Base-by-base conservation (phyloP, 2,113 vertebrate genomes). In the Notarius quadriscutis region DNA sequence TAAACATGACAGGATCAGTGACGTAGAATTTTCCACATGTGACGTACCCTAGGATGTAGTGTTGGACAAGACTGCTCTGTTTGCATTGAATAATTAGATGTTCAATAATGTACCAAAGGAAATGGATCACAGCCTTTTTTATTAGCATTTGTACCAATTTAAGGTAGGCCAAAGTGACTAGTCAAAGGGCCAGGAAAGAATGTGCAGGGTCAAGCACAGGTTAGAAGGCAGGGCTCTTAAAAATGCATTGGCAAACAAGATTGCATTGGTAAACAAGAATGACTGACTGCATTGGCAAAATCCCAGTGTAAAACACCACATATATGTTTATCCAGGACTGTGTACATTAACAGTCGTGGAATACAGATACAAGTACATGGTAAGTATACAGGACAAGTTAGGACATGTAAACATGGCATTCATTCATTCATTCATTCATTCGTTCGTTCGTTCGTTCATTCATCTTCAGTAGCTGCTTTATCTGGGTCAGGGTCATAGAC, bases 21-120 rank as follows among this genome's bases (percentile, higher is more conserved):
- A 81, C 48, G 79, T 71, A 78, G 20, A 90, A 86, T 22, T 53
- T 65, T 60, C n/a, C 12, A 9, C 81, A 67, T 27, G 18, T 12
- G 1, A 62, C 27, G 63, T 9, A 85, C 25, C 50, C 8, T 7
- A 81, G 72, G 2, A 17, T 79, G 11, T 55, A 51, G 27, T 30
- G 78, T 55, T 71, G 8, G 5, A 72, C 51, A 79, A 53, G 58
- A 50, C 27, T 58, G 5, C 9, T 77, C 30, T 10, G 1, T 0
- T 2, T 20, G 41, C n/a, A 22, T 25, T 7, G 50, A 55, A 27
- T 55, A 69, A 18, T 14, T 7, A 48, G 12, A 55, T 84, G 27
- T 55, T 69, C 25, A 25, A 17, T 6, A 15, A 51, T 8, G 57
- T 69, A 22, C 53, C n/a, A 27, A 84, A 84, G 6, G 12, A 50